Evolutionary conservation across 2,797 vertebrate species (phyloP).

Genomic region (Falco rusticolus): DNA sequence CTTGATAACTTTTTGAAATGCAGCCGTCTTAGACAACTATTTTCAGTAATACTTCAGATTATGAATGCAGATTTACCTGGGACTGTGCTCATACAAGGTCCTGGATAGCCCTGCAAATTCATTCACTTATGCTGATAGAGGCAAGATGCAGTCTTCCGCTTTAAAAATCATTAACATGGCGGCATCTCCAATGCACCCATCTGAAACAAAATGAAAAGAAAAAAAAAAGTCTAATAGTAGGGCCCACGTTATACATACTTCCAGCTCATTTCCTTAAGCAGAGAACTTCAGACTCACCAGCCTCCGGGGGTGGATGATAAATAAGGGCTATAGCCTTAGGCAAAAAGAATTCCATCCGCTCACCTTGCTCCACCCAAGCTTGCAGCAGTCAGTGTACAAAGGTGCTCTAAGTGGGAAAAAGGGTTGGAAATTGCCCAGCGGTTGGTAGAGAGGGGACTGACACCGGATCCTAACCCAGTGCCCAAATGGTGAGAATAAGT

Average conservation of each 20-base stretch:
- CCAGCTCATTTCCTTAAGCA: neutral
- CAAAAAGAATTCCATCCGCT: neutral
- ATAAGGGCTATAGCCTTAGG: neutral
- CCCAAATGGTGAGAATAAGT: neutral
- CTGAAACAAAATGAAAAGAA: neutral
- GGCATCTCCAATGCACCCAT: neutral
- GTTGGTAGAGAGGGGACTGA: neutral
- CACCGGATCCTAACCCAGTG: neutral
- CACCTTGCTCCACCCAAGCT: neutral
- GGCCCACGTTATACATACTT: neutral
- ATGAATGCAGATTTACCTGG: neutral
- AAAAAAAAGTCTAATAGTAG: neutral
- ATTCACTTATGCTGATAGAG: neutral
- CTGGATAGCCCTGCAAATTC: neutral
- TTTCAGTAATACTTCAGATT: neutral
- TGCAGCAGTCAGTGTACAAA: neutral
- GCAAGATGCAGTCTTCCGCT: neutral
- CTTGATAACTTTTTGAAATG: neutral
- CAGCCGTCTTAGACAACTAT: neutral
- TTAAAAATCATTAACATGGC: neutral
- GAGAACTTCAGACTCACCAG: neutral
- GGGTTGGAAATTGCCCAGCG: neutral
- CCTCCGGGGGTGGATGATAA: neutral
- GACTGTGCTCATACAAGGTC: neutral
- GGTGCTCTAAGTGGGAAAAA: neutral